A percentile compares a stretch with the other conserved stretches of the same genome.
Evolutionary conservation across 2,113 vertebrate genomes (phyloP).

Genomic region (Epinephelus lanceolatus): DNA sequence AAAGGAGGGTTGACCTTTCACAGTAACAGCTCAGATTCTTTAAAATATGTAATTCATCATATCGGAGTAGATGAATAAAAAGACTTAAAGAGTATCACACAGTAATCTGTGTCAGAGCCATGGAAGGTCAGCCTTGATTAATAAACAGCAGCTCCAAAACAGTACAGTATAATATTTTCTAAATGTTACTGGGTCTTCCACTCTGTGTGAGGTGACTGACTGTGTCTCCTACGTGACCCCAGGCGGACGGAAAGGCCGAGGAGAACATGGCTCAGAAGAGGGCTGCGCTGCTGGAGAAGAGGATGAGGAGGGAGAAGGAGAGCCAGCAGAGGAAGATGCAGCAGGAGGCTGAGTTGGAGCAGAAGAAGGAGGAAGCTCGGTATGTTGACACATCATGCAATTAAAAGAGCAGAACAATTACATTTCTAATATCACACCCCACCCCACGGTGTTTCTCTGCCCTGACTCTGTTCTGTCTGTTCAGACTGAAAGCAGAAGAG

Average conservation of each 20-base stretch:
- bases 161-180: background rate
- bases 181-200: background rate
- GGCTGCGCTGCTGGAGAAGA: slow-evolving; percentile 95
- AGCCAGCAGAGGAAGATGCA: slow-evolving; percentile 93
- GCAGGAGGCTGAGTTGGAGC: slow-evolving; percentile 92
- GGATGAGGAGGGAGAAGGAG: slow-evolving; percentile 93
- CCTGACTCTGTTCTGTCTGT: background rate
- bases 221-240: slow-evolving; percentile 13
- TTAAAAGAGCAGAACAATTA: too few species aligned
- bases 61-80: slow-evolving; percentile 14
- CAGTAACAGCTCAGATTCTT: background rate
- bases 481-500: slow-evolving; percentile 95
- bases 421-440: too few species aligned
- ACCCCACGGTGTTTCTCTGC: background rate
- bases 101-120: background rate
- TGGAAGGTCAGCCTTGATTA: background rate
- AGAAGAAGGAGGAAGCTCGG: slow-evolving; percentile 96
- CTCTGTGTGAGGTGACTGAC: background rate
- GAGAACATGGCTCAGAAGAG: slow-evolving; percentile 96
- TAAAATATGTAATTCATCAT: background rate
- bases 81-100: background rate
- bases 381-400: slow-evolving; percentile 60
- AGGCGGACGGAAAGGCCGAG: slow-evolving; percentile 96
- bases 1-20: slow-evolving; percentile 20
- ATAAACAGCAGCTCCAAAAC: background rate